A percentile compares a stretch with the other conserved stretches of the same genome.
These are phyloP conservation scores for Heliothis subflexa DNA, from an alignment of 1,140 invertebrate genomes.

Conservation along the genomic window DNA sequence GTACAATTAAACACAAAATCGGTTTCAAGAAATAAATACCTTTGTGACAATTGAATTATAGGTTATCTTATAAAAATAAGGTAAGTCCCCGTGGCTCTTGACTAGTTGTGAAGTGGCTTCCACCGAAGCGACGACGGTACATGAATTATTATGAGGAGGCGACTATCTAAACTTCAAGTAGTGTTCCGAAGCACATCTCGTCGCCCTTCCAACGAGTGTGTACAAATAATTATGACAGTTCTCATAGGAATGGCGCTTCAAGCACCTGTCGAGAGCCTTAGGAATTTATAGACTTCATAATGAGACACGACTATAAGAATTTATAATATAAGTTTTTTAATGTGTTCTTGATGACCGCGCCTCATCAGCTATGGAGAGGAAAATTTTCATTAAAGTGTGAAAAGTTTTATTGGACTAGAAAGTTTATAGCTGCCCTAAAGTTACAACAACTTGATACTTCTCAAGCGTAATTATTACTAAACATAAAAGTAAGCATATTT, in stretches of 20 bases:
- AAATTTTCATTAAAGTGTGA: conserved; percentile 35
- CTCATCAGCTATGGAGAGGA: background rate
- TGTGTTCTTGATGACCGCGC: conserved; percentile 28
- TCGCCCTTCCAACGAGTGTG: conserved; percentile 57
- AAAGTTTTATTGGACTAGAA: conserved; percentile 31
- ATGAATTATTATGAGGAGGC: conserved; percentile 72
- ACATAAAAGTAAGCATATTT: conserved; percentile 7
- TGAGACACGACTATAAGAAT: conserved; percentile 24
- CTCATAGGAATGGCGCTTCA: conserved; percentile 66
- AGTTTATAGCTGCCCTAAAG: conserved; percentile 5
- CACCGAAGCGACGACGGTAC: conserved; percentile 58
- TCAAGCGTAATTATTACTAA: background rate
- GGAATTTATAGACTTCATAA: conserved; percentile 42
- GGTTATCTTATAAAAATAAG: conserved; percentile 73
- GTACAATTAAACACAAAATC: background rate
- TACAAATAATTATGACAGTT: conserved; percentile 79
- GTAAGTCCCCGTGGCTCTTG: conserved; percentile 70
- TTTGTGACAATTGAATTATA: conserved; percentile 4
- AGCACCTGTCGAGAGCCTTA: conserved; percentile 53
- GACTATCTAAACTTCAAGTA: conserved; percentile 73
- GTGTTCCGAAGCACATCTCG: conserved; percentile 69
- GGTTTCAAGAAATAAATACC: conserved; percentile 19
- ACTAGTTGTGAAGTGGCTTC: conserved; percentile 74
- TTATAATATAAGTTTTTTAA: conserved; percentile 38
- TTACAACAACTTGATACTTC: conserved; percentile 23